Conservation (phyloP, 2,113 vertebrate genomes). For the Peromyscus californicus region DNA sequence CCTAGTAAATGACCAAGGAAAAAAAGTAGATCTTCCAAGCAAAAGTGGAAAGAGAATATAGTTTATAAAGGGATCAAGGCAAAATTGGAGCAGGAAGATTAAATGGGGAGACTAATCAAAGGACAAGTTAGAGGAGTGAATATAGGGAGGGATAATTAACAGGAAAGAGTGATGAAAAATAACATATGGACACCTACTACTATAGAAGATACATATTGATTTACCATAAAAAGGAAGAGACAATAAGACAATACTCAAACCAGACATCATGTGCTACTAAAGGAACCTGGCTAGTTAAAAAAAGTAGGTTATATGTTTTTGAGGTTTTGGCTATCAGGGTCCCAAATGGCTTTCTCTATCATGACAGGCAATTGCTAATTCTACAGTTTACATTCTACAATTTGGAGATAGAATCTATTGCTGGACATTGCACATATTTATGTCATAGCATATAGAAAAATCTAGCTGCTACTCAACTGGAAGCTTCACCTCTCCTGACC, state of each 20-base stretch:
- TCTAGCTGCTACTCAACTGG: background rate
- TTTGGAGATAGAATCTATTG: background rate
- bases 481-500: background rate
- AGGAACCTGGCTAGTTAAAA: background rate
- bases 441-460: background rate
- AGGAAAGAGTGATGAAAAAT: no score
- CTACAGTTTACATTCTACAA: background rate
- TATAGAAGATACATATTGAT: background rate
- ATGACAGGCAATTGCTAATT: background rate
- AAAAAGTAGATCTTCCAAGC: background rate
- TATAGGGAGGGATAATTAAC: no score
- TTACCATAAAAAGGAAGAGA: background rate
- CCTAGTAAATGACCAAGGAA: background rate
- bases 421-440: background rate
- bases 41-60: background rate
- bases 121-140: no score
- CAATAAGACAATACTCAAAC: background rate
- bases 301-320: background rate
- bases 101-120: no score
- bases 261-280: background rate
- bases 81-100: background rate
- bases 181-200: no score
- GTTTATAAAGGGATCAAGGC: background rate
- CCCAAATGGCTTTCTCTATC: background rate
- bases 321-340: background rate